These are phyloP conservation scores for Procavia capensis DNA, from an alignment of 2,113 vertebrate species.

Conservation along the genomic window DNA sequence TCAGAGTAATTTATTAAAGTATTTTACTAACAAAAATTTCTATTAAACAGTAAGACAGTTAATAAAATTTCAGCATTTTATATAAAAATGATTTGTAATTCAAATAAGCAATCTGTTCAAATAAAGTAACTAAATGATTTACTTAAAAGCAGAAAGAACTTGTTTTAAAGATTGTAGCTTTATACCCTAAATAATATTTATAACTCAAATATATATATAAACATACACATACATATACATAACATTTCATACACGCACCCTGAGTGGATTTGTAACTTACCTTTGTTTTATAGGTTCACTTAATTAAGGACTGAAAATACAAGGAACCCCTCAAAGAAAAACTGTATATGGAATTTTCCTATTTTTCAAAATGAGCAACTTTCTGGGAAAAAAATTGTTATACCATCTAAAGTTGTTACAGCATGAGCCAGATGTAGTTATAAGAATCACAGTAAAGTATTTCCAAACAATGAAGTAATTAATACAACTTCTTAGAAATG, in stretches of 20 bases:
- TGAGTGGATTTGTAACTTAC: neutral
- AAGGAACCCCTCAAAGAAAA: neutral
- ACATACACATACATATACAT: neutral
- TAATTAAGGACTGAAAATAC: neutral
- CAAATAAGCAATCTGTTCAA: conserved; percentile 43
- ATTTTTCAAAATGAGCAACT: neutral
- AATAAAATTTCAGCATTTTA: conserved; percentile 28
- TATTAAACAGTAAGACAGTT: neutral
- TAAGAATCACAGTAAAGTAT: conserved; percentile 39
- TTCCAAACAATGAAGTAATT: neutral
- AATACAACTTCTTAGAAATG: neutral
- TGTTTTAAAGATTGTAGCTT: conserved; percentile 2
- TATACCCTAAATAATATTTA: conserved; percentile 14
- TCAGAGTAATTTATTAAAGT: neutral
- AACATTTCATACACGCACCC: neutral
- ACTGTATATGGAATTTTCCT: neutral
- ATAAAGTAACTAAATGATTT: conserved; percentile 54
- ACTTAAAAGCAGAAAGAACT: conserved; percentile 40
- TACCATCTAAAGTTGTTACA: too few species aligned
- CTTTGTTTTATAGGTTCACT: neutral
- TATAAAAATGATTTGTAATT: conserved; percentile 41
- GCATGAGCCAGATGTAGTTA: too few species aligned
- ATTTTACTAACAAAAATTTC: neutral
- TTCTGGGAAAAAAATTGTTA: too few species aligned
- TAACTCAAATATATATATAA: neutral